Evolutionary conservation across 1,140 invertebrate species (phyloP).

Genomic region (Drosophila serrata): DNA sequence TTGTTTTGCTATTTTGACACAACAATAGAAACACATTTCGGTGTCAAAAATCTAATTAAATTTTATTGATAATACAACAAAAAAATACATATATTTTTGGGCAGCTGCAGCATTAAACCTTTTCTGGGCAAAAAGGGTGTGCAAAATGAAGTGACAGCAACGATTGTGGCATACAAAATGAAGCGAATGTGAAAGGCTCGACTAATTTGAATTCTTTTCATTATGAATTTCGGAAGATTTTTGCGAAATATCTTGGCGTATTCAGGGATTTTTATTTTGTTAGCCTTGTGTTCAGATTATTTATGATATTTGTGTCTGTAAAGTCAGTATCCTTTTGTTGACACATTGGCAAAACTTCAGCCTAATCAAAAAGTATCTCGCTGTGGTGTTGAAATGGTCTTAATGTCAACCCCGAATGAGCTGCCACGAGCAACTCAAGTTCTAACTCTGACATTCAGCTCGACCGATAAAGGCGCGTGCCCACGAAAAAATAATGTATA

Average conservation of each 20-base stretch:
- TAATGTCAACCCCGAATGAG: conserved; percentile 61
- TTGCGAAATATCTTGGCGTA: conserved; percentile 11
- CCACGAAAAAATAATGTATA: conserved; percentile 53
- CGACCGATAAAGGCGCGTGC: conserved; percentile 77
- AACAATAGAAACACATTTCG: conserved; percentile 48
- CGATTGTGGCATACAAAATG: conserved; percentile 22
- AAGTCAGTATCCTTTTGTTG: conserved; percentile 23
- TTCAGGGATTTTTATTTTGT: neutral
- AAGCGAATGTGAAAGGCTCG: conserved; percentile 14
- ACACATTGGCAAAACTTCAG: conserved; percentile 12
- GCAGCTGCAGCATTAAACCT: conserved; percentile 49
- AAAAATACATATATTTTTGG: conserved; percentile 45
- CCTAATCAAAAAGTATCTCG: conserved; percentile 51
- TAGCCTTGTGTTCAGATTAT: conserved; percentile 2
- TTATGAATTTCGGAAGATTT: conserved; percentile 2
- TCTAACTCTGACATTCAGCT: conserved; percentile 73
- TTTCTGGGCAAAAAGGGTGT: conserved; percentile 48
- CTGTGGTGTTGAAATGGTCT: conserved; percentile 64
- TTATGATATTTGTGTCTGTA: conserved; percentile 2
- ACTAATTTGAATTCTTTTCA: conserved; percentile 24
- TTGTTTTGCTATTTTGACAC: conserved; percentile 44
- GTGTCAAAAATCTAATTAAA: conserved; percentile 70
- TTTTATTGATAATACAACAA: conserved; percentile 41
- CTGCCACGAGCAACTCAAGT: conserved; percentile 33
- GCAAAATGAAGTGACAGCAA: conserved; percentile 38